Base-by-base conservation (phyloP, 2,888 invertebrate species). In the Ryuthela nishihirai region DNA sequence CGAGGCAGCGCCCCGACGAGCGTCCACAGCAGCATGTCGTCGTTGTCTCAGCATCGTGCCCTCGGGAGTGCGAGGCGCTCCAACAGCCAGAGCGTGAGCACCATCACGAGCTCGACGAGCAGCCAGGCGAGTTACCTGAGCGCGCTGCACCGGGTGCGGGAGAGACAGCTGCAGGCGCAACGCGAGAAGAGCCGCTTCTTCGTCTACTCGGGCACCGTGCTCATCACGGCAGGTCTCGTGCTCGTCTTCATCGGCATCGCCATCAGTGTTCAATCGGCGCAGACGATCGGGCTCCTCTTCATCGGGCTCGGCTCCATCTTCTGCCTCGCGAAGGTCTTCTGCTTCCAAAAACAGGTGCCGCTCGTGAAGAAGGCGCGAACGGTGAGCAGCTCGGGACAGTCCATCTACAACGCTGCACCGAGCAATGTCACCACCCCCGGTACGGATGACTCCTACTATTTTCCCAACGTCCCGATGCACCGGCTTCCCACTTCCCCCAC, bases 241-340 rank as follows among this genome's bases (percentile, higher is more conserved):
- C 50, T 60, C n/a, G 52, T 63, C 23, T 45, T 65, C 35, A 65
- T 65, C 21, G 63, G 65, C 3, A 45, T 65, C 29, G 62, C 42
- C n/a, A 47, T 54, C 12, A 43, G 48, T 15, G 45, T 54, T 12
- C 32, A 48, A 12, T 15, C 60, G 7, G 52, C 65, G 9, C 65
- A 63, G 44, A 65, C 52, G n/a, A 55, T 65, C 12, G 65, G 65
- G n/a, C 43, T 61, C 15, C 55, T 65, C 7, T 65, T 63, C 36
- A 41, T 65, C 44, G 60, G 53, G 38, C 43, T 65, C 41, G 65
- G 65, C 17, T 38, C 42, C 23, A 52, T 56, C 29, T 52, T 63
- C 20, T 65, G 60, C 42, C 47, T 62, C 17, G 54, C 46, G 26
- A 50, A 52, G 34, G 52, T 52, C 40, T 55, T 62, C 40, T 60